Base-by-base conservation (phyloP, 2,888 invertebrate species). In the Cabera pusaria region DNA sequence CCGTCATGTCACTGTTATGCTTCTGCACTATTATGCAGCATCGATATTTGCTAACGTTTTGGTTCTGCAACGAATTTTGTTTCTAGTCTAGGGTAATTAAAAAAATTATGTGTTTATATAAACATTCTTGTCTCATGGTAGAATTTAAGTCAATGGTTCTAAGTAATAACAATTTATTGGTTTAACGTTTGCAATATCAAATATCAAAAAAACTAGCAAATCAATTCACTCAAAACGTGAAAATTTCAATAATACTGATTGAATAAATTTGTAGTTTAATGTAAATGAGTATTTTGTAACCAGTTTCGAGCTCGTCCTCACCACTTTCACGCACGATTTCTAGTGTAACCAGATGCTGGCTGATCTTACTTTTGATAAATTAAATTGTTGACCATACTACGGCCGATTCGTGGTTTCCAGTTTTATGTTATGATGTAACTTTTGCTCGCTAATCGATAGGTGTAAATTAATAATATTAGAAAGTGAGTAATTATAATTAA, bases 271-370 rank as follows among this genome's bases (percentile, higher is more conserved):
- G 47, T 45, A 49, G 58, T 59, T 72, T 68, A 64, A 72, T 72
- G 70, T 75, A 78, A 82, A 78, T 75, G 60, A 64, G 44, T 57
- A 68, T 68, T 72, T 72, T 56, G 69, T 60, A 79, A 76, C 75
- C 72, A 66, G 76, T 80, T 84, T 48, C 28, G 54, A 58, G 57
- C 49, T 67, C 67, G 61, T 72, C 72, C 59, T 72, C 68, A 61
- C 50, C 62, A 78, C 85, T 85, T 85, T 85, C 85, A 71, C 82
- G 61, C 44, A 59, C 61, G 73, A 76, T 78, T 79, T 82, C 78
- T 83, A 79, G 61, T 61, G 56, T 66, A 64, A 63, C 57, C 56
- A 66, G 60, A 65, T 56, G 60, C 49, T 56, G 44, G 40, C 40
- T 53, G 58, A 66, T 67, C 53, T 61, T 68, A 56, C 56, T 62